These are phyloP conservation scores for Oxygymnocypris stewartii DNA, from an alignment of 2,113 vertebrate genomes.

Conservation along the genomic window DNA sequence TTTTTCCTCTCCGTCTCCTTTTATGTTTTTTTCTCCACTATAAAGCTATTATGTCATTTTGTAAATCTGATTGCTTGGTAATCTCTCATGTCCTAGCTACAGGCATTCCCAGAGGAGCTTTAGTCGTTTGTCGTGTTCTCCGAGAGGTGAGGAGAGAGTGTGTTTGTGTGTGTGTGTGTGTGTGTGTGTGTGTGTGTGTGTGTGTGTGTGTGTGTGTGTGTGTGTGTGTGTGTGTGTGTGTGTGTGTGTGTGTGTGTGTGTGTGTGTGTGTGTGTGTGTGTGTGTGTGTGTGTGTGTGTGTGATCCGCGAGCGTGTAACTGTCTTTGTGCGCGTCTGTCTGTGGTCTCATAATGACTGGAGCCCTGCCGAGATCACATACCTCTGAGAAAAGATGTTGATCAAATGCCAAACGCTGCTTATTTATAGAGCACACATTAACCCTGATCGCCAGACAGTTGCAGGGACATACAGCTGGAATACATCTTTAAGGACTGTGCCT, in stretches of 20 bases:
- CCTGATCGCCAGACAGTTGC: slow-evolving; percentile 54
- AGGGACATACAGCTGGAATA: slow-evolving; percentile 11
- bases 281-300: slow-evolving; percentile 30
- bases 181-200: slow-evolving; percentile 18
- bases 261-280: too few species aligned
- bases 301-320: not conserved
- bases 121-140: slow-evolving; percentile 47
- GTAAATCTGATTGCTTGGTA: slow-evolving; percentile 58
- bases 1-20: slow-evolving; percentile 17
- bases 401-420: slow-evolving; percentile 74
- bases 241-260: too few species aligned
- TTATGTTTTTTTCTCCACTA: slow-evolving; percentile 38
- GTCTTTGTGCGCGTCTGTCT: slow-evolving; percentile 37
- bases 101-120: slow-evolving; percentile 69
- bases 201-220: too few species aligned
- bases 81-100: slow-evolving; percentile 63
- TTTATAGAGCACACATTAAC: slow-evolving; percentile 75
- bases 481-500: not conserved
- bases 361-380: slow-evolving; percentile 69
- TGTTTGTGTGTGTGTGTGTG: too few species aligned
- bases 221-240: too few species aligned
- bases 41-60: slow-evolving; percentile 63
- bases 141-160: slow-evolving; percentile 31
- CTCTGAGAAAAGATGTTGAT: slow-evolving; percentile 61
- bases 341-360: slow-evolving; percentile 38